phyloP scores from a whole-genome alignment of 2,888 invertebrate species.

The Zaprionus lineosus region DNA sequence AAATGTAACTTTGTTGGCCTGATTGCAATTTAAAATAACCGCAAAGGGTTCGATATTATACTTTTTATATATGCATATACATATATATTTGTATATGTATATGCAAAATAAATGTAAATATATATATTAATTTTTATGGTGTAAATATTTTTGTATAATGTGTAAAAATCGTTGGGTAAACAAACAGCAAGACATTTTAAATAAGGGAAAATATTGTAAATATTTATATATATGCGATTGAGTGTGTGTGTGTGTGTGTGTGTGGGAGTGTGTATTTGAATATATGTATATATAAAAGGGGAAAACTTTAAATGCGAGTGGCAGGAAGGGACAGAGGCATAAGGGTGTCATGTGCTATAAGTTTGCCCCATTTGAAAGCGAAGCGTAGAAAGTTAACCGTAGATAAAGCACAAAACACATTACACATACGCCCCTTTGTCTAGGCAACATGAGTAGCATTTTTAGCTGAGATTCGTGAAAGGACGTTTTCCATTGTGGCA shows the following conservation, averaged over 20 bases:
- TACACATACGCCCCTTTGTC: conserved; percentile 71
- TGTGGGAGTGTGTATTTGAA: too few species aligned
- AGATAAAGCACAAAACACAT: conserved; percentile 54
- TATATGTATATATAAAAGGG: neutral
- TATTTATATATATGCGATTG: too few species aligned
- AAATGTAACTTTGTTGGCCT: conserved; percentile 9
- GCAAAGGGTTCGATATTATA: conserved; percentile 16
- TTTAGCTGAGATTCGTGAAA: conserved; percentile 39
- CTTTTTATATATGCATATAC: conserved; percentile 16
- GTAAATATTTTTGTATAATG: conserved; percentile 35
- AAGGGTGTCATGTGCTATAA: neutral
- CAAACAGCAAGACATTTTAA: conserved; percentile 20
- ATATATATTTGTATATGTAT: too few species aligned
- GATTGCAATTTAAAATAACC: conserved; percentile 28
- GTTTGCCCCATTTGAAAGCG: conserved; percentile 16
- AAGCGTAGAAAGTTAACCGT: conserved; percentile 27
- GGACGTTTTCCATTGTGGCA: conserved; percentile 18
- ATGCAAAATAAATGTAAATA: too few species aligned
- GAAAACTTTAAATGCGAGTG: conserved; percentile 36
- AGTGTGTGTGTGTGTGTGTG: too few species aligned
- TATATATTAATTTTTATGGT: conserved; percentile 14
- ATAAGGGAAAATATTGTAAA: conserved; percentile 9
- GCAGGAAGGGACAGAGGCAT: conserved; percentile 8
- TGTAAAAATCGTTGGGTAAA: conserved; percentile 18
- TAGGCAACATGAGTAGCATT: conserved; percentile 42